phyloP scores from a whole-genome alignment of 2,888 invertebrate genomes.

The Platycnemis pennipes region DNA sequence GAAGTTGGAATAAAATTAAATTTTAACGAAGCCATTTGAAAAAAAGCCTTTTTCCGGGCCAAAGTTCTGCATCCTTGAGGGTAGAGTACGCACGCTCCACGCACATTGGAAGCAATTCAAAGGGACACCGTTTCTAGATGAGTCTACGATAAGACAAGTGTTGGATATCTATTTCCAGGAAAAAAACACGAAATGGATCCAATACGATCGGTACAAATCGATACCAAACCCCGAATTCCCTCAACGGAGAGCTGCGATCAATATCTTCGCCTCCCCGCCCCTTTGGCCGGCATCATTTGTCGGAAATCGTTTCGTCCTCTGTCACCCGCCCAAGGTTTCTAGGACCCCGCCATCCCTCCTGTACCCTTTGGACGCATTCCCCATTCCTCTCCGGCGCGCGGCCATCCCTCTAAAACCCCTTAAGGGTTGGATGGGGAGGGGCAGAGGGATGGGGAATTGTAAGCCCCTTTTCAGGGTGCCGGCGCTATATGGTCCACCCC shows the following conservation, averaged over 20 bases:
- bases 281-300: not conserved
- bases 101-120: too few relatives aligned
- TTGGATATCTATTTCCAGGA: not conserved
- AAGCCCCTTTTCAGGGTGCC: conserved; percentile 39
- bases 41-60: too few relatives aligned
- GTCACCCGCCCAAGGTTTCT: not conserved
- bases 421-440: not conserved
- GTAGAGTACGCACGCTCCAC: too few relatives aligned
- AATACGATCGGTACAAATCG: not conserved
- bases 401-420: conserved; percentile 25
- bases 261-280: not conserved
- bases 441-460: not conserved
- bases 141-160: not conserved
- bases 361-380: conserved; percentile 1
- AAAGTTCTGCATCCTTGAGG: too few relatives aligned
- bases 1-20: too few relatives aligned
- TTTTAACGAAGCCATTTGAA: too few relatives aligned
- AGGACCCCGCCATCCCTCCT: not conserved
- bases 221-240: not conserved
- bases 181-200: not conserved
- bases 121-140: not conserved
- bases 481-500: conserved; percentile 42
- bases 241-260: not conserved
- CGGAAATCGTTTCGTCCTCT: not conserved
- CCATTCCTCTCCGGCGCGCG: not conserved